Evolutionary conservation across 2,888 invertebrate genomes (phyloP).

Genomic region (Hydroisotoma schaefferi): DNA sequence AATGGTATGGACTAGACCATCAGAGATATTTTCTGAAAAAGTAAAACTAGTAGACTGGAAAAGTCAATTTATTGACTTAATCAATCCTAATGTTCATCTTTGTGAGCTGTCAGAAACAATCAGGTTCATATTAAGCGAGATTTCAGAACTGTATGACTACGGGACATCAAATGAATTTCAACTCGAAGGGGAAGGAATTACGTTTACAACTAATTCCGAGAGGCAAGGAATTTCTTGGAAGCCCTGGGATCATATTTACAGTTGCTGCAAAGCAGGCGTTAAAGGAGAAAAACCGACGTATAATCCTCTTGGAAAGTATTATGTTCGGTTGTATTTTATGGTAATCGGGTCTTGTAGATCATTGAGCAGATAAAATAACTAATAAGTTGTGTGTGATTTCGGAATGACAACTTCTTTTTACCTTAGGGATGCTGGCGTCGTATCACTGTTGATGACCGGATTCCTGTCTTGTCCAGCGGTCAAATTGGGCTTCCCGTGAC

Average conservation of each 20-base stretch:
- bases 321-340: conserved; percentile 34
- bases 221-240: conserved; percentile 25
- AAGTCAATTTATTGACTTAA: conserved; percentile 18
- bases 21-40: conserved; percentile 17
- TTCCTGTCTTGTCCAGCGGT: conserved; percentile 26
- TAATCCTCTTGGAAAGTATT: conserved; percentile 33
- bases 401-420: background rate
- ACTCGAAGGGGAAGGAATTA: conserved; percentile 30
- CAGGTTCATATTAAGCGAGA: conserved; percentile 28
- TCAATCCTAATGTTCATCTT: conserved; percentile 31
- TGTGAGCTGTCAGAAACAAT: conserved; percentile 26
- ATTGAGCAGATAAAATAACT: background rate
- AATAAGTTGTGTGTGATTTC: background rate
- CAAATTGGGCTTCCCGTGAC: conserved; percentile 29
- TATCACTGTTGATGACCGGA: conserved; percentile 36
- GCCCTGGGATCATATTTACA: conserved; percentile 39
- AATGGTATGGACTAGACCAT: conserved; percentile 28
- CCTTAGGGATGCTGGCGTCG: conserved; percentile 32
- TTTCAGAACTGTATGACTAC: conserved; percentile 34
- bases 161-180: conserved; percentile 25
- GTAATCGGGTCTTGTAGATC: conserved; percentile 16
- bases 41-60: conserved; percentile 17
- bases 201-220: conserved; percentile 24
- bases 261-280: conserved; percentile 27
- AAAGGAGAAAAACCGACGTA: conserved; percentile 18